These are phyloP conservation scores for Fabriciana adippe DNA, from an alignment of 2,888 invertebrate species.

Conservation along the genomic window DNA sequence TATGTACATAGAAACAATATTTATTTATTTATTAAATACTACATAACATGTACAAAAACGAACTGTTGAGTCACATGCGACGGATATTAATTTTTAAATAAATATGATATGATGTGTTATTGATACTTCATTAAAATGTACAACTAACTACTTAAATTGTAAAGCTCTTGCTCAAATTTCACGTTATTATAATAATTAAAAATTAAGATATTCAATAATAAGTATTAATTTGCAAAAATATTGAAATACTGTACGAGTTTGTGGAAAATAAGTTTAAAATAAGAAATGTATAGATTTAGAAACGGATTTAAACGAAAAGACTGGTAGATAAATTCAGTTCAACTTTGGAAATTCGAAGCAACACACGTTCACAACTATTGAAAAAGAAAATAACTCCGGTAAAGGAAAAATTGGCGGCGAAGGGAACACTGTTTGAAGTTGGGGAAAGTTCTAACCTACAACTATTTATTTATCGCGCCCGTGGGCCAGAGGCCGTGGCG, in stretches of 20 bases:
- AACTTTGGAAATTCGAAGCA: slow-evolving; percentile 32
- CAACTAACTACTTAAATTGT: too few relatives aligned
- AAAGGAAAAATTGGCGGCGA: slow-evolving; percentile 55
- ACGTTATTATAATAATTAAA: too few relatives aligned
- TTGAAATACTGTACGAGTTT: neutral
- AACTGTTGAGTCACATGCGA: too few relatives aligned
- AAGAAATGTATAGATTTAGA: slow-evolving; percentile 21
- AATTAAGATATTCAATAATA: too few relatives aligned
- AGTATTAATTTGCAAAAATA: too few relatives aligned
- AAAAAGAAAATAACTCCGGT: slow-evolving; percentile 63
- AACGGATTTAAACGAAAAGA: slow-evolving; percentile 26
- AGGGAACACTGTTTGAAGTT: slow-evolving; percentile 55
- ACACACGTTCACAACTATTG: slow-evolving; percentile 48
- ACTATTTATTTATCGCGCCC: slow-evolving; percentile 74
- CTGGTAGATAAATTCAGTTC: slow-evolving; percentile 26
- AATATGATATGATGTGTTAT: too few relatives aligned
- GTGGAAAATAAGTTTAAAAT: neutral
- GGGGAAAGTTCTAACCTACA: slow-evolving; percentile 61
- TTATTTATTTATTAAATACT: too few relatives aligned
- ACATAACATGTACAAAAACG: too few relatives aligned
- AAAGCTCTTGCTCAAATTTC: too few relatives aligned
- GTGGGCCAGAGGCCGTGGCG: slow-evolving; percentile 46
- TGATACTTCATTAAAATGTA: too few relatives aligned
- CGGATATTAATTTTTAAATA: too few relatives aligned
- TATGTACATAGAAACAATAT: too few relatives aligned